These are phyloP conservation scores for Leptopilina myrica DNA, from an alignment of 2,888 invertebrate genomes.

Conservation along the genomic window DNA sequence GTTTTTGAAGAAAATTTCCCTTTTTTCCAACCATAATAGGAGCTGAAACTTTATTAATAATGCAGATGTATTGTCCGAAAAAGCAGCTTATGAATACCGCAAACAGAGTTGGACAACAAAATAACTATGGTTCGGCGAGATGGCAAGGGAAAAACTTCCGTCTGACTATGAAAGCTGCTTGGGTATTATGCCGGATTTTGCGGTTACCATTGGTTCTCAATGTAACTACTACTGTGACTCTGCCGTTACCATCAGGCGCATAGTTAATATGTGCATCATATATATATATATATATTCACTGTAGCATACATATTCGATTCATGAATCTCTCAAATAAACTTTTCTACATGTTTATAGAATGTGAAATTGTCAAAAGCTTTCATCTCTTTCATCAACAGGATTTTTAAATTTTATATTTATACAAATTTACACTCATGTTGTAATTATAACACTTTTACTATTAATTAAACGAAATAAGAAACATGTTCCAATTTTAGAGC, in stretches of 20 bases:
- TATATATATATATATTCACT: neutral
- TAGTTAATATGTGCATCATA: slow-evolving; percentile 20
- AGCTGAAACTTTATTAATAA: slow-evolving; percentile 35
- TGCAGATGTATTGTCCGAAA: slow-evolving; percentile 31
- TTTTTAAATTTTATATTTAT: neutral
- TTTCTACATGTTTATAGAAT: slow-evolving; percentile 24
- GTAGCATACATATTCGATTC: slow-evolving; percentile 5
- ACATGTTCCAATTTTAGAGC: too few relatives aligned
- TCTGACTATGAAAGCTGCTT: slow-evolving; percentile 35
- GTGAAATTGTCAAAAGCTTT: slow-evolving; percentile 37
- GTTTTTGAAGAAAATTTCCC: neutral
- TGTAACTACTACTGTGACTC: slow-evolving; percentile 27
- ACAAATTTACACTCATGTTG: neutral
- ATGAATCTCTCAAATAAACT: slow-evolving; percentile 19
- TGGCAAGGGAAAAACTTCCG: slow-evolving; percentile 26
- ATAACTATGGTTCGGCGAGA: slow-evolving; percentile 7
- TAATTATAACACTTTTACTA: too few relatives aligned
- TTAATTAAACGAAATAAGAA: too few relatives aligned
- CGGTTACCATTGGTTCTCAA: slow-evolving; percentile 36
- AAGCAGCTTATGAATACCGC: slow-evolving; percentile 40
- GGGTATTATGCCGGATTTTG: slow-evolving; percentile 39
- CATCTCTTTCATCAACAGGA: neutral
- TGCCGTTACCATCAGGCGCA: slow-evolving; percentile 24
- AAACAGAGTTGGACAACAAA: slow-evolving; percentile 31
- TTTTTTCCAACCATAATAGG: neutral